Conservation (phyloP, 2,113 vertebrate genomes). For the Delphinus delphis region DNA sequence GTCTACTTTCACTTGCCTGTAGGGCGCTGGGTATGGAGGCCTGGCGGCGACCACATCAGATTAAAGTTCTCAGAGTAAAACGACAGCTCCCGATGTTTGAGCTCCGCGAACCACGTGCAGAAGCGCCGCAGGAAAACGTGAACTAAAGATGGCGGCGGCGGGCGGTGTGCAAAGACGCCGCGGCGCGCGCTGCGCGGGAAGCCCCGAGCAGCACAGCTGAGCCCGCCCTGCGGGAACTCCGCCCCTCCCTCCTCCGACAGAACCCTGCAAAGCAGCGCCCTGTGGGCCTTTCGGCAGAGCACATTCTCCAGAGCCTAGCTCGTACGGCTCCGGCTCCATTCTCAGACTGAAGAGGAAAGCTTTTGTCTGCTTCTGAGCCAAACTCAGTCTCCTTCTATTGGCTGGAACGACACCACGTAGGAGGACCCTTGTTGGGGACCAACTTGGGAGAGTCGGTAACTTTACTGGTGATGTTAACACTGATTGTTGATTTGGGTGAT, state of each 20-base stretch:
- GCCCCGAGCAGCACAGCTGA: neutral
- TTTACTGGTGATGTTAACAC: neutral
- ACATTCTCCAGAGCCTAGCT: neutral
- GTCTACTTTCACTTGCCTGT: neutral
- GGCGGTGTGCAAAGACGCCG: too few relatives aligned
- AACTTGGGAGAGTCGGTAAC: neutral
- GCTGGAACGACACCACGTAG: neutral
- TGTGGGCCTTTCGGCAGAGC: neutral
- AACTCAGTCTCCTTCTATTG: neutral
- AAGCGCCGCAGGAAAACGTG: neutral
- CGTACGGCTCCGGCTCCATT: neutral
- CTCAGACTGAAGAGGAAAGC: too few relatives aligned
- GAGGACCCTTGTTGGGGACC: neutral
- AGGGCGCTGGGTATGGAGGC: neutral
- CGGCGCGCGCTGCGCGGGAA: too few relatives aligned
- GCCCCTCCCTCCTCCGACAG: fast-evolving
- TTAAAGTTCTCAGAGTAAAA: neutral
- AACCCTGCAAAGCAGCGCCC: neutral
- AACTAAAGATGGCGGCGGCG: neutral
- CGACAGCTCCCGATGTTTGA: fast-evolving
- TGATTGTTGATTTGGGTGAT: neutral
- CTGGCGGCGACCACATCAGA: too few relatives aligned
- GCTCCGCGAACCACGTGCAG: fast-evolving
- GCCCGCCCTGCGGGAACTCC: neutral
- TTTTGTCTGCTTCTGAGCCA: neutral